These are phyloP conservation scores for Pollenia labialis DNA, from an alignment of 2,888 invertebrate genomes.

Conservation along the genomic window DNA sequence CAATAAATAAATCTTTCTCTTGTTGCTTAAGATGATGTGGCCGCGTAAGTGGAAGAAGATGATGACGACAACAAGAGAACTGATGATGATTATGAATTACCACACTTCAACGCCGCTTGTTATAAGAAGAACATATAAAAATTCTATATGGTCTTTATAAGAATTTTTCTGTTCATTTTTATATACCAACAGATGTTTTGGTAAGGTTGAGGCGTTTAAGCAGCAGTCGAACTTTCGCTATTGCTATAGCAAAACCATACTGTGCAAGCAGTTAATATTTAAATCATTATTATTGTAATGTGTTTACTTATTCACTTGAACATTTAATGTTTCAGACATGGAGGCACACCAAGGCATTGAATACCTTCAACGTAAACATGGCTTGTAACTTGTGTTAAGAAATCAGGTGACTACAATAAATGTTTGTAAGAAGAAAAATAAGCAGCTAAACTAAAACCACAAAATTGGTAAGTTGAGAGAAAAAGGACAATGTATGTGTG, in stretches of 20 bases:
- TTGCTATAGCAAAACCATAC: background rate
- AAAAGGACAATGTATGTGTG: conserved; percentile 21
- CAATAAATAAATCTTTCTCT: conserved; percentile 41
- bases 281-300: conserved; percentile 35
- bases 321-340: conserved; percentile 29
- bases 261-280: conserved; percentile 18
- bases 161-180: background rate
- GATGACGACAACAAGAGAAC: conserved; percentile 44
- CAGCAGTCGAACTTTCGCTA: background rate
- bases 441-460: conserved; percentile 18
- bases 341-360: background rate
- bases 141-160: conserved; percentile 36
- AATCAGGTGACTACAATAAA: conserved; percentile 58
- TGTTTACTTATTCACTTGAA: conserved; percentile 5
- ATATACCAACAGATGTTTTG: conserved; percentile 14
- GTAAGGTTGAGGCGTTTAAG: background rate
- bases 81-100: conserved; percentile 69
- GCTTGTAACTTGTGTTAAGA: conserved; percentile 32
- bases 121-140: conserved; percentile 41
- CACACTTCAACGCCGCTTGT: conserved; percentile 69
- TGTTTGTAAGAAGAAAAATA: conserved; percentile 17
- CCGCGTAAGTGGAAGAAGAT: conserved; percentile 39
- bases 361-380: background rate
- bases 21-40: conserved; percentile 7
- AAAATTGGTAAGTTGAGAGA: conserved; percentile 30